Evolutionary conservation across 1,140 invertebrate genomes (phyloP), one percentile per base, ranked within the genome.

Genomic region (Conopomorpha cramerella): DNA sequence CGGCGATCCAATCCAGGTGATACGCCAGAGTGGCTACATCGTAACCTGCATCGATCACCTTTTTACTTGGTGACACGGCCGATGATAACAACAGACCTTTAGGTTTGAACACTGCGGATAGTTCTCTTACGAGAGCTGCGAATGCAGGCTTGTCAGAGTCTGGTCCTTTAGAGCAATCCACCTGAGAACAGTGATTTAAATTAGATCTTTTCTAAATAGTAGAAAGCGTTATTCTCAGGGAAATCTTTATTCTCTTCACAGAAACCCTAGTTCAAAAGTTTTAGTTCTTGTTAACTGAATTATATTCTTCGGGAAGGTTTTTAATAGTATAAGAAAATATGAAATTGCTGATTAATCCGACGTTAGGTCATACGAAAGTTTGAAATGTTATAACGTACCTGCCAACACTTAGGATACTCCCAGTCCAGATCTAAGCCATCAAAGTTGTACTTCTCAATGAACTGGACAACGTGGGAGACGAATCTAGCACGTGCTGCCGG

Each of bases 371-470:
- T n/a, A n/a, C n/a, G n/a, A n/a, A n/a, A n/a, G n/a, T n/a, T n/a
- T n/a, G n/a, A n/a, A n/a, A n/a, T n/a, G n/a, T 18, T 25, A 12
- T 12, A 26, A 46, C 44, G 55, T 61, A 86, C 87, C 80, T 92
- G 89, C 89, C 90, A 92, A 55, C 90, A 93, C 47, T 87, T 89
- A 1, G 92, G 92, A 74, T 94, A 95, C 56, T 94, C 92, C 92
- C 92, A 95, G 59, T 95, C 92, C 15, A 95, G 66, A 62, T 95
- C 92, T 0, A 95, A 72, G 6, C 92, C 91, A 60, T 93, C 90
- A 49, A 94, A 94, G n/a, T 84, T 83, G 47, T 93, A 86, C 56
- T 92, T 89, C 32, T 89, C 81, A 11, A 95, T 70, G 46, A 94
- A 93, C 38, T 86, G 78, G 0, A 94, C 39, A 0, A 84, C 85